Percentiles rank a stretch among this genome's conserved stretches.
These are phyloP conservation scores for Camelus dromedarius DNA, from an alignment of 2,113 vertebrate genomes.

Conservation along the genomic window DNA sequence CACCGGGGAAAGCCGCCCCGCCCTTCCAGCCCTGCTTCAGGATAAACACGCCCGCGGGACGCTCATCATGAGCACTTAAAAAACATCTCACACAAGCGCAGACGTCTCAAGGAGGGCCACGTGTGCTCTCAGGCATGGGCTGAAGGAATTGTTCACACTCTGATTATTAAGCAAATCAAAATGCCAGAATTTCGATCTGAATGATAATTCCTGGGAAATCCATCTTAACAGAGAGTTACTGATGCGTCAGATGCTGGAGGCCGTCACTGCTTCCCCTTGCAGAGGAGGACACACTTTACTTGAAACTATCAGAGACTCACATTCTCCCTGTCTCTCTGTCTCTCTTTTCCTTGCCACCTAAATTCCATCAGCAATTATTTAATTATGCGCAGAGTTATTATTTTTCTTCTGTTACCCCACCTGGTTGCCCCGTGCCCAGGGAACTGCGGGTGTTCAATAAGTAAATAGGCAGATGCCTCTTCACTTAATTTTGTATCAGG, in stretches of 20 bases:
- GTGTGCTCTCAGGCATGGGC: conserved; percentile 70
- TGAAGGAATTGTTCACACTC: conserved; percentile 85
- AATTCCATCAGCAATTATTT: conserved; percentile 53
- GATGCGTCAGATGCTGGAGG: conserved; percentile 74
- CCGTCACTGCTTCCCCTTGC: conserved; percentile 70
- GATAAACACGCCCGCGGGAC: conserved; percentile 52
- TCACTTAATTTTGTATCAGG: conserved; percentile 69
- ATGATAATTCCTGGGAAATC: conserved; percentile 85
- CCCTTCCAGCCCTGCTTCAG: conserved; percentile 76
- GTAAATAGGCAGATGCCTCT: conserved; percentile 35
- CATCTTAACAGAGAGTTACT: conserved; percentile 84
- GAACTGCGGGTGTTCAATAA: conserved; percentile 13
- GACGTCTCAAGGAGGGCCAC: conserved; percentile 66
- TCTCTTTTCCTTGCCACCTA: background rate
- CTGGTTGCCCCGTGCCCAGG: background rate
- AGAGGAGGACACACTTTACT: conserved; percentile 64
- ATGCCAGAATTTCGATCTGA: conserved; percentile 83
- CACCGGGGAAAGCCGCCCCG: conserved; percentile 73
- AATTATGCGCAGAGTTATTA: conserved; percentile 22
- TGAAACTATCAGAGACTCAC: conserved; percentile 67
- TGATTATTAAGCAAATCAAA: conserved; percentile 83
- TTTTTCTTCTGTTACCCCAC: conserved; percentile 22
- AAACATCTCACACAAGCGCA: conserved; percentile 55
- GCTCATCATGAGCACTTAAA: background rate
- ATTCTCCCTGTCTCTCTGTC: conserved; percentile 20